A percentile compares a stretch with the other conserved stretches of the same genome.
Evolutionary conservation across 2,888 invertebrate genomes (phyloP).

Genomic region (Caenorhabditis sp.): DNA sequence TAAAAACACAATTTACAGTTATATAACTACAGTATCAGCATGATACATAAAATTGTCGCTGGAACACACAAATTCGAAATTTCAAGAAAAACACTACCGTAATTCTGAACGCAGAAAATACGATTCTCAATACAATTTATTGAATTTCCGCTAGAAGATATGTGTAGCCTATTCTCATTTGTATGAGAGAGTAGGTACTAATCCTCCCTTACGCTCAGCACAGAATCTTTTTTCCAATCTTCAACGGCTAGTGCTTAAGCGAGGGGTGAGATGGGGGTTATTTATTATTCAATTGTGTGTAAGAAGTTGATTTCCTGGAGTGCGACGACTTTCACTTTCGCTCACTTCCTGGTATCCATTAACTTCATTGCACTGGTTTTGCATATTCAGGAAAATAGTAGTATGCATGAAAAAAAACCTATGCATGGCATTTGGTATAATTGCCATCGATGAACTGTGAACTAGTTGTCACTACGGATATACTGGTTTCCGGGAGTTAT

Average conservation of each 20-base stretch:
- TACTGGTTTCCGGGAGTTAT: conserved; percentile 13
- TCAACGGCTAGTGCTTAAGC: background rate
- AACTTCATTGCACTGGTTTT: conserved; percentile 49
- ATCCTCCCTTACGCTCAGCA: background rate
- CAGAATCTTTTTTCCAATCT: conserved; percentile 5
- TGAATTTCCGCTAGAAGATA: background rate
- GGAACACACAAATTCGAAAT: background rate
- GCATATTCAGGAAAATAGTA: background rate
- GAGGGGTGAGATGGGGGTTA: conserved; percentile 24
- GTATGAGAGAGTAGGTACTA: background rate
- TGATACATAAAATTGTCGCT: background rate
- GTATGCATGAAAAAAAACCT: conserved; percentile 14
- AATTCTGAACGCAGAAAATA: no score
- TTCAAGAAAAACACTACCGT: background rate
- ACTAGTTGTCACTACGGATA: conserved; percentile 25
- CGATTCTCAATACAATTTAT: background rate
- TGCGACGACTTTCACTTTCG: conserved; percentile 47
- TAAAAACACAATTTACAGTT: no score
- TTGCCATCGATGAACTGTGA: conserved; percentile 46
- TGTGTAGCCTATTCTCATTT: no score
- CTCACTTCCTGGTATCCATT: conserved; percentile 55
- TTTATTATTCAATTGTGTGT: conserved; percentile 65
- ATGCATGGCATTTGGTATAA: conserved; percentile 38
- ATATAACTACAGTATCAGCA: background rate
- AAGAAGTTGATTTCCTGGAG: conserved; percentile 57